Evolutionary conservation across 2,888 invertebrate species (phyloP).

Genomic region (Lasioglossum villosulum): DNA sequence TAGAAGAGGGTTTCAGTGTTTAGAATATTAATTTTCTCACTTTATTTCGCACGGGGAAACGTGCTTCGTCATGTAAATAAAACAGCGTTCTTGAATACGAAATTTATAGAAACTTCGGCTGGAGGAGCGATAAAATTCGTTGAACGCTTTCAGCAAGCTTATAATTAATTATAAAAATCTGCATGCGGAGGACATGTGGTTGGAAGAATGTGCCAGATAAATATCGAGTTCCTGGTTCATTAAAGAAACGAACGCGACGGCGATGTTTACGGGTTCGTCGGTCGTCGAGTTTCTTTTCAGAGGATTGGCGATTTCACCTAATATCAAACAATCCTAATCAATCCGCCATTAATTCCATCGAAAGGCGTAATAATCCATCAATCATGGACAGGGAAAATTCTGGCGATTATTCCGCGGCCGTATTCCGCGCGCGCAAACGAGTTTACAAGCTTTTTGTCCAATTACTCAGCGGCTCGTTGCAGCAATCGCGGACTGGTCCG

Average conservation of each 20-base stretch:
- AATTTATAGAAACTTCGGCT: neutral
- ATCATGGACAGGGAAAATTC: slow-evolving; percentile 20
- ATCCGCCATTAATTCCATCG: neutral
- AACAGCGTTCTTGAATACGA: neutral
- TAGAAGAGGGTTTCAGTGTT: neutral
- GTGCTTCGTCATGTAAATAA: neutral
- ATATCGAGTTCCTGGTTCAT: neutral
- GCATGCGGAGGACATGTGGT: neutral
- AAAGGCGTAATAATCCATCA: neutral
- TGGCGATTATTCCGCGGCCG: slow-evolving; percentile 19
- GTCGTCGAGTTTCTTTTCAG: neutral
- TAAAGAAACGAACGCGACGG: neutral
- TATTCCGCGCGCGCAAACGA: slow-evolving; percentile 42
- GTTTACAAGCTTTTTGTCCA: slow-evolving; percentile 48
- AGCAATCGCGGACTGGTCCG: slow-evolving; percentile 37
- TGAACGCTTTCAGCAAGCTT: neutral
- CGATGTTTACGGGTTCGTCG: neutral
- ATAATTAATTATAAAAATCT: neutral
- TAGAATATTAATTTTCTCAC: neutral
- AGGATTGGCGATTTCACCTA: neutral
- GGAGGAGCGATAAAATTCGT: neutral
- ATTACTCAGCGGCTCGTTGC: slow-evolving; percentile 34
- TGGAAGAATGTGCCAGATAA: neutral
- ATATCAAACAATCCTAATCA: neutral
- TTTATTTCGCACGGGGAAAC: neutral